These are phyloP conservation scores for Caenorhabditis angaria DNA, from an alignment of 2,888 invertebrate genomes.

Conservation along the genomic window DNA sequence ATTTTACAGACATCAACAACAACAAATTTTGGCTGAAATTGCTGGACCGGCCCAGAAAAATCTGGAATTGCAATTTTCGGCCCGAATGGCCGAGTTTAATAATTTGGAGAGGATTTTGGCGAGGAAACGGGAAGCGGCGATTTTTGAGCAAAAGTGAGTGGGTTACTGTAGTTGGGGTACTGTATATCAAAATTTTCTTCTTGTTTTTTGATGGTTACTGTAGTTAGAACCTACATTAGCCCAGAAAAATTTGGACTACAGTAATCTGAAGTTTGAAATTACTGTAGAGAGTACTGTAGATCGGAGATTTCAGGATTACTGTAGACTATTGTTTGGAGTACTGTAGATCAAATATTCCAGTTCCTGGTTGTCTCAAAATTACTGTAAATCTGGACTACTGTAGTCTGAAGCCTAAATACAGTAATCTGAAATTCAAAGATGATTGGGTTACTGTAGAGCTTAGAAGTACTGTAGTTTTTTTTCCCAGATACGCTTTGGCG, in stretches of 20 bases:
- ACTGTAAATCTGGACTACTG: too few species aligned
- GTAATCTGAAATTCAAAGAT: neutral
- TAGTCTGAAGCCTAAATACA: neutral
- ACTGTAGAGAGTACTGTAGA: neutral
- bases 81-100: constrained; percentile 47
- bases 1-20: constrained; percentile 3
- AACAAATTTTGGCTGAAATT: constrained; percentile 1
- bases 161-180: too few species aligned
- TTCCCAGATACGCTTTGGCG: constrained; percentile 43
- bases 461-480: constrained; percentile 1
- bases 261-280: neutral
- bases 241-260: neutral
- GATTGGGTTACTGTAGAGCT: neutral
- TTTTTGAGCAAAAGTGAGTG: constrained; percentile 47
- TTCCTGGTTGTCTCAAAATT: too few species aligned
- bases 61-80: constrained; percentile 17
- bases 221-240: neutral
- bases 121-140: constrained; percentile 37
- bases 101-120: constrained; percentile 40
- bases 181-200: neutral
- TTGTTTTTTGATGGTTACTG: neutral
- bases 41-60: neutral
- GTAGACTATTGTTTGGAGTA: neutral
- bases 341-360: too few species aligned
- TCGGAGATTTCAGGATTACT: neutral